phyloP scores from a whole-genome alignment of 2,888 invertebrate genomes.

The Sphinx pinastri region DNA sequence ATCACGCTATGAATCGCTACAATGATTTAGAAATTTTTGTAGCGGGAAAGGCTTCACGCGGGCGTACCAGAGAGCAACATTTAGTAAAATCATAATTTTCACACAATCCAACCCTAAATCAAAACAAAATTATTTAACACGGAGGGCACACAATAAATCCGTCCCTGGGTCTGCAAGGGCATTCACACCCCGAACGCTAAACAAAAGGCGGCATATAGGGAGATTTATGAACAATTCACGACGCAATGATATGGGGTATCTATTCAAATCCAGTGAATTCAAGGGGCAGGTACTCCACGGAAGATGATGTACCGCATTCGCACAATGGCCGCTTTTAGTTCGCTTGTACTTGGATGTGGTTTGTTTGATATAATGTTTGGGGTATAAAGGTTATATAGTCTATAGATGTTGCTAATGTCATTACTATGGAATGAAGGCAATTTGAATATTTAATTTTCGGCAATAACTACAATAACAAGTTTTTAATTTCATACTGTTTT shows the following conservation, averaged over 20 bases:
- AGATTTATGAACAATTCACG: constrained; percentile 81
- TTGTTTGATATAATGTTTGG: constrained; percentile 2
- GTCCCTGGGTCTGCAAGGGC: constrained; percentile 40
- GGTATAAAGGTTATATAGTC: neutral
- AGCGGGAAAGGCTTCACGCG: no score
- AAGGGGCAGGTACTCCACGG: constrained; percentile 59
- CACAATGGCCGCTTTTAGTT: constrained; percentile 54
- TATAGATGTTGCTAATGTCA: no score
- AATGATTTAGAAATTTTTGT: no score
- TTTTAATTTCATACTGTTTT: no score
- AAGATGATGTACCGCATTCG: constrained; percentile 63
- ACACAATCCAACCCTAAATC: neutral
- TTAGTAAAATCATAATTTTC: neutral
- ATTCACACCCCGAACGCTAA: constrained; percentile 65
- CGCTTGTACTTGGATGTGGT: constrained; percentile 14
- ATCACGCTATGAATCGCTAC: no score
- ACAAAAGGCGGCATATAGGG: constrained; percentile 75
- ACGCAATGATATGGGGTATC: constrained; percentile 78
- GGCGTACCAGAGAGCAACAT: no score
- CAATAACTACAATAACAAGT: no score
- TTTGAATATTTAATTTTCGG: neutral
- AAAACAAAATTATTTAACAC: neutral
- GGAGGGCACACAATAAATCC: constrained; percentile 4
- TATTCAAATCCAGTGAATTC: constrained; percentile 72
- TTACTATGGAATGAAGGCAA: no score